phyloP scores from a whole-genome alignment of 2,113 vertebrate species.

The Conger conger region DNA sequence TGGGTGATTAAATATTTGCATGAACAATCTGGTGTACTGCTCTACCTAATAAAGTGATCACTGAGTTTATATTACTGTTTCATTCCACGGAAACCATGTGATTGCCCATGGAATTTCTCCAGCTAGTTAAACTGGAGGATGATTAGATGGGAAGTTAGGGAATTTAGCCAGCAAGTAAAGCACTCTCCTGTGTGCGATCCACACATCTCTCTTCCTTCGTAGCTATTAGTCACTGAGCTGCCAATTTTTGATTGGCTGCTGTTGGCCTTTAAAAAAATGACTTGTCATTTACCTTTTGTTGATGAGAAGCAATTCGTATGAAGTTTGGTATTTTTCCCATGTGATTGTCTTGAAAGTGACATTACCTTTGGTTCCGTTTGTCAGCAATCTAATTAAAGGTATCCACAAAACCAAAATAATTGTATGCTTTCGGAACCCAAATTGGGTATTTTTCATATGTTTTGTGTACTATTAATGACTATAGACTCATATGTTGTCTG shows the following conservation, averaged over 20 bases:
- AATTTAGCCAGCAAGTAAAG: neutral
- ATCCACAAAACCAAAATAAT: slow-evolving; percentile 14
- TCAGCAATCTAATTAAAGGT: slow-evolving; percentile 5
- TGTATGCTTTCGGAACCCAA: slow-evolving; percentile 2
- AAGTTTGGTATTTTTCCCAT: too few relatives aligned
- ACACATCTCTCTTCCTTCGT: slow-evolving; percentile 40
- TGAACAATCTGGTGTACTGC: too few relatives aligned
- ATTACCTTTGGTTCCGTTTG: slow-evolving; percentile 2
- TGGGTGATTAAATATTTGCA: too few relatives aligned
- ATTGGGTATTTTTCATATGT: neutral
- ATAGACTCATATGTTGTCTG: neutral
- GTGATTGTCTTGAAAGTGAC: neutral
- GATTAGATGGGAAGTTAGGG: neutral
- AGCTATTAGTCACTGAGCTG: slow-evolving; percentile 29
- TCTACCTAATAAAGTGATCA: too few relatives aligned
- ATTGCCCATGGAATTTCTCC: neutral
- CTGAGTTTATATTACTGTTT: too few relatives aligned
- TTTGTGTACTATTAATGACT: neutral
- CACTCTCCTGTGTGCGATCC: slow-evolving; percentile 29
- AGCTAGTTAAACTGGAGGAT: neutral
- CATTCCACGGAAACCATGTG: neutral
- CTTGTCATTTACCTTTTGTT: neutral
- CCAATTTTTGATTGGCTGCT: neutral
- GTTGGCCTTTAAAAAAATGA: slow-evolving; percentile 5
- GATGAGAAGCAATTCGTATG: neutral